These are phyloP conservation scores for Mylabris sibirica DNA, from an alignment of 2,888 invertebrate species.

Conservation along the genomic window DNA sequence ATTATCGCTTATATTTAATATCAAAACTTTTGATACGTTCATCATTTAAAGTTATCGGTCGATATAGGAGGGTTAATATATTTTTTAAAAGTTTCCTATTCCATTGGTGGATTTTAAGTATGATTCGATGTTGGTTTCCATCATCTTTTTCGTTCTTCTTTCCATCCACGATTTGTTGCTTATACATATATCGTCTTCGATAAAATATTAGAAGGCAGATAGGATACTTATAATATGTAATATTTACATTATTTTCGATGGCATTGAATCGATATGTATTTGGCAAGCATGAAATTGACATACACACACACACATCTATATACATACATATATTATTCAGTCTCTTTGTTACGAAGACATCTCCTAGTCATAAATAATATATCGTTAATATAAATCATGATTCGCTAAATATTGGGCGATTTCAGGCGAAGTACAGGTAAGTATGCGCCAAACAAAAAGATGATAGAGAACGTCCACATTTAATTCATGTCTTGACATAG, in stretches of 20 bases:
- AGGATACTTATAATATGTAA: conserved; percentile 15
- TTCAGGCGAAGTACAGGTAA: too few species aligned
- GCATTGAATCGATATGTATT: conserved; percentile 20
- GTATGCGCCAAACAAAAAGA: too few species aligned
- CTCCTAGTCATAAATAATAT: conserved; percentile 19
- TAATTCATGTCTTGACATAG: neutral
- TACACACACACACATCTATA: conserved; percentile 1
- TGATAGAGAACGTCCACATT: neutral
- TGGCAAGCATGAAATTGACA: conserved; percentile 24
- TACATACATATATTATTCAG: neutral
- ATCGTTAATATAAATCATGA: conserved; percentile 13
- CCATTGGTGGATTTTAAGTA: neutral
- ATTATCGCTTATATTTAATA: conserved; percentile 17
- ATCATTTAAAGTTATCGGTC: conserved; percentile 21
- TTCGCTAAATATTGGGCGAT: too few species aligned
- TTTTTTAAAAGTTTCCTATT: conserved; percentile 18
- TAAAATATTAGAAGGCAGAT: neutral
- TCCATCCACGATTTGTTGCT: neutral
- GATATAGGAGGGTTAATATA: conserved; percentile 11
- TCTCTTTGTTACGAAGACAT: neutral
- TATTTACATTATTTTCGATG: conserved; percentile 22
- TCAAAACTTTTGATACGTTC: conserved; percentile 15
- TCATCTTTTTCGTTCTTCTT: neutral
- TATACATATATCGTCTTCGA: neutral
- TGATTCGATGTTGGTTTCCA: conserved; percentile 3